Conservation (phyloP, 2,113 vertebrate genomes). For the Poeciliopsis turrubarensis region DNA sequence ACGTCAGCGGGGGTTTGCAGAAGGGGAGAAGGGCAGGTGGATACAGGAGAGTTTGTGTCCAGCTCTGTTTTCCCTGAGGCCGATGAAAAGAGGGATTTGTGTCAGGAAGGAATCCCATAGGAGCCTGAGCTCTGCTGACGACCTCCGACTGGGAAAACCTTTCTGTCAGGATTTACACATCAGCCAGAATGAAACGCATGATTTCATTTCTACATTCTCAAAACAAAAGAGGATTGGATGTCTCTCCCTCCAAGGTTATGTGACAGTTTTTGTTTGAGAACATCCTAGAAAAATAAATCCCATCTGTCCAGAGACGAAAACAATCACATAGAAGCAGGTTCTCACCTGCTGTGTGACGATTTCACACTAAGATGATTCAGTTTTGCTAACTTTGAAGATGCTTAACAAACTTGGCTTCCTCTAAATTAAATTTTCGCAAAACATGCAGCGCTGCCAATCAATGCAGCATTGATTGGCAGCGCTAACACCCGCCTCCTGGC, state of each 20-base stretch:
- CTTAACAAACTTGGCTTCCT: too few relatives aligned
- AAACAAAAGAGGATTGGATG: neutral
- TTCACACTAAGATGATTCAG: too few relatives aligned
- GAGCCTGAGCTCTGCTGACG: slow-evolving; percentile 39
- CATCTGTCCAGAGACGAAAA: neutral
- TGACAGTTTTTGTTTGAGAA: neutral
- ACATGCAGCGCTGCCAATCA: too few relatives aligned
- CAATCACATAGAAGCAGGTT: neutral
- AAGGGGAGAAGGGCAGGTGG: slow-evolving; percentile 35
- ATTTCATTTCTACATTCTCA: neutral
- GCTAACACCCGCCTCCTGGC: too few relatives aligned
- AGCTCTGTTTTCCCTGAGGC: slow-evolving; percentile 4
- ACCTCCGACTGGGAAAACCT: slow-evolving; percentile 23
- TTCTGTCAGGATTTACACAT: slow-evolving; percentile 6
- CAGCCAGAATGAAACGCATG: neutral
- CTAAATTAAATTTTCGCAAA: too few relatives aligned
- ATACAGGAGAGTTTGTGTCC: slow-evolving; percentile 15
- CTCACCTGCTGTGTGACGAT: too few relatives aligned
- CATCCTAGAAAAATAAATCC: neutral
- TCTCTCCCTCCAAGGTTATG: neutral
- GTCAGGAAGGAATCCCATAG: slow-evolving; percentile 30
- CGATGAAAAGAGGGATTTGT: slow-evolving; percentile 53
- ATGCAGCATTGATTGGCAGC: too few relatives aligned
- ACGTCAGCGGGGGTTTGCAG: slow-evolving; percentile 11
- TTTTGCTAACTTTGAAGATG: too few relatives aligned